phyloP scores from a whole-genome alignment of 1,140 invertebrate genomes.

The Trichomalopsis sarcophagae region DNA sequence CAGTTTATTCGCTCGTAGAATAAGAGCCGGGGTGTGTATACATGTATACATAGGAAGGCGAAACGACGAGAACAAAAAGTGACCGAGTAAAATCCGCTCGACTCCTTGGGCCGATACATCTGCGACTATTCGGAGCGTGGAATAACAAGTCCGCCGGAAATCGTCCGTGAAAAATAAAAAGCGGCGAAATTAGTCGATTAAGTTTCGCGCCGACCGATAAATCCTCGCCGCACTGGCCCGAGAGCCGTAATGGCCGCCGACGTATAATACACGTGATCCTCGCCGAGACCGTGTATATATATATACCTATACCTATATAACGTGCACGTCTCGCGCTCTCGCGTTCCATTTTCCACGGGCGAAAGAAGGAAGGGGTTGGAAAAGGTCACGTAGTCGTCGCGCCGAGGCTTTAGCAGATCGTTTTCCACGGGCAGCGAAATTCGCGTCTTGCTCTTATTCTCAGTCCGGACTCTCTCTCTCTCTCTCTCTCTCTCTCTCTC shows the following conservation, averaged over 20 bases:
- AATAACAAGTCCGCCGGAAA: constrained; percentile 45
- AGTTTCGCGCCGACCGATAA: constrained; percentile 22
- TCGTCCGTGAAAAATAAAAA: constrained; percentile 45
- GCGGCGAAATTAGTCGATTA: constrained; percentile 48
- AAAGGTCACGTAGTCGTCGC: neutral
- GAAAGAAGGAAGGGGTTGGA: neutral
- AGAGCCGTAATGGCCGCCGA: constrained; percentile 29
- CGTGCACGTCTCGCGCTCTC: neutral
- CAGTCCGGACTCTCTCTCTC: neutral
- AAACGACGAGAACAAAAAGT: neutral
- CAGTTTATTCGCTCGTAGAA: neutral
- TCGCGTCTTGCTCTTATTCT: neutral
- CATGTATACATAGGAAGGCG: neutral
- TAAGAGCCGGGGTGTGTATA: neutral
- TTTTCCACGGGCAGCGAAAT: neutral
- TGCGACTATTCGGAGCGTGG: constrained; percentile 45
- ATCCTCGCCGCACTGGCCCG: neutral
- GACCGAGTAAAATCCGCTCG: constrained; percentile 20
- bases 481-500: too few species aligned
- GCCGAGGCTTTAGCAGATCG: neutral
- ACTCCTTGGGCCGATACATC: constrained; percentile 33
- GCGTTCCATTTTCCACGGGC: neutral
- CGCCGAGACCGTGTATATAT: neutral
- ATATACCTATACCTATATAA: neutral
- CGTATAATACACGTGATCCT: constrained; percentile 11